Conservation (phyloP, 2,113 vertebrate species). For the Sylvia atricapilla region DNA sequence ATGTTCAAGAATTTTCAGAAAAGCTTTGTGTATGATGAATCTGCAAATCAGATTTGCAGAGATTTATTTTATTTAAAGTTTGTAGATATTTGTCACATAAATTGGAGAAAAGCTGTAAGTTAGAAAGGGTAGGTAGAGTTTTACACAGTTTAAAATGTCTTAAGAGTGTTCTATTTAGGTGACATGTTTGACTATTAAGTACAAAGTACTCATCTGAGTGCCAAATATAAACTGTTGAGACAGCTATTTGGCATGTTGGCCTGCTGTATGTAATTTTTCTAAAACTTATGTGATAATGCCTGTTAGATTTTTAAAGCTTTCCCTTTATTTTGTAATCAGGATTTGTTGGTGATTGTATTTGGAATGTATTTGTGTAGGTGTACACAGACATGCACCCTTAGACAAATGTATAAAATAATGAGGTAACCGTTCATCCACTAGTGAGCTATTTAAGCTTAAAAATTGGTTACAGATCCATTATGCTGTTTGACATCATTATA, state of each 20-base stretch:
- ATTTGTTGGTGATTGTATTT: neutral
- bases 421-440: neutral
- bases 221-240: neutral
- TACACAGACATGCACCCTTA: neutral
- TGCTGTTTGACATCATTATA: neutral
- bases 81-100: neutral
- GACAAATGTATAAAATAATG: neutral
- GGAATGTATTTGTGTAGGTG: neutral
- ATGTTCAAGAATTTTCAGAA: neutral
- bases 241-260: neutral
- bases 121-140: neutral
- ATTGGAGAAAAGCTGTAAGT: neutral
- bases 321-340: neutral
- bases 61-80: neutral
- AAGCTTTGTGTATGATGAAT: neutral
- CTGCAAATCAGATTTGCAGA: neutral
- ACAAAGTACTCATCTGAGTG: neutral
- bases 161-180: neutral
- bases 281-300: neutral
- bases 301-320: neutral
- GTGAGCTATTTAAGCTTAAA: neutral
- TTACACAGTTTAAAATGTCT: neutral
- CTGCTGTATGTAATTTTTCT: neutral
- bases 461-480: neutral
- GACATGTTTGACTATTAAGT: neutral